phyloP scores from a whole-genome alignment of 2,113 vertebrate genomes.

The Trochalopteron elliotii region DNA sequence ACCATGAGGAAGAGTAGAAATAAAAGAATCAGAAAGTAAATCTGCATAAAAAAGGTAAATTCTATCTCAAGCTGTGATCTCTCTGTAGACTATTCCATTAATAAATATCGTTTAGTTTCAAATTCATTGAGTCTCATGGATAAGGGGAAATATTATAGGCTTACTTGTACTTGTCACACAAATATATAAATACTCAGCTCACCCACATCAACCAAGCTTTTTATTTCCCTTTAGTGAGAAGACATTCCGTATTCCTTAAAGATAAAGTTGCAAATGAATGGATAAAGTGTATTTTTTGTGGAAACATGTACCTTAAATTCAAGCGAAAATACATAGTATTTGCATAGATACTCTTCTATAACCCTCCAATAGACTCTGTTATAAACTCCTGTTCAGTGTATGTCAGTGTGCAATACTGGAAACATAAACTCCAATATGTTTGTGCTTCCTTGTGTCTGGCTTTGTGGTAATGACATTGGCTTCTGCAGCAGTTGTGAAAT shows the following conservation, averaged over 20 bases:
- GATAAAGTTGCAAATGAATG: not conserved
- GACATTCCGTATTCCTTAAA: not conserved
- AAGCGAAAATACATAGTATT: not conserved
- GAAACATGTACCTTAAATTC: not conserved
- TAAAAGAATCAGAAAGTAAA: not conserved
- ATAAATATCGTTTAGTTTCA: not conserved
- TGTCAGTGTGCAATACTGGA: not conserved
- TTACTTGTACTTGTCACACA: not conserved
- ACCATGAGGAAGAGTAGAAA: not conserved
- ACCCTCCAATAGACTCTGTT: not conserved
- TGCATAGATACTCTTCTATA: not conserved
- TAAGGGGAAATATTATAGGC: not conserved
- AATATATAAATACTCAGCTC: not conserved
- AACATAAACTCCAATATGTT: not conserved
- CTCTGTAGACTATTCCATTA: not conserved
- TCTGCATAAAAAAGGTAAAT: not conserved
- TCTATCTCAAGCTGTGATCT: not conserved
- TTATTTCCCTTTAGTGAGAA: not conserved
- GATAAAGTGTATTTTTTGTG: not conserved
- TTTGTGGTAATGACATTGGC: not conserved
- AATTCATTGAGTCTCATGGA: not conserved
- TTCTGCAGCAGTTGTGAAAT: not conserved
- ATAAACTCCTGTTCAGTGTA: not conserved
- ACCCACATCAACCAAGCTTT: accelerated
- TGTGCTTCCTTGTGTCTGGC: not conserved